Conservation (phyloP, 2,113 vertebrate species). For the Platycercus adscitus region DNA sequence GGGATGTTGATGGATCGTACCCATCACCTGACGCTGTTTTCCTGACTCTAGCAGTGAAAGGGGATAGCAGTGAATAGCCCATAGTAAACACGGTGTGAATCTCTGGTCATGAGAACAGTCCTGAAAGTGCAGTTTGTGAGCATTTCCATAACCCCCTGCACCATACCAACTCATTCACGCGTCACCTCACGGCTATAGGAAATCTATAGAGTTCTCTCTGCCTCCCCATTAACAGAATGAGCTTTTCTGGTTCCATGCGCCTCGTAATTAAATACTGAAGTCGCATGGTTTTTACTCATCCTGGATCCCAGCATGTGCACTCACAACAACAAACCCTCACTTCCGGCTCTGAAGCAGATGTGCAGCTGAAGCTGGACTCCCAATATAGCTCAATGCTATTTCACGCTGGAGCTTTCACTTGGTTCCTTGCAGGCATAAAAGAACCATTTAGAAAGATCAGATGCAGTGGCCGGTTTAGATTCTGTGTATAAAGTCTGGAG, state of each 20-base stretch:
- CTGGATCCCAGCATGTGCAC: background rate
- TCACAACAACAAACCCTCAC: background rate
- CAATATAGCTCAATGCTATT: background rate
- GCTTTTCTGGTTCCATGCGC: background rate
- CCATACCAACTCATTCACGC: background rate
- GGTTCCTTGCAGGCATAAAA: background rate
- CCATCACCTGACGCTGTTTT: constrained; percentile 47
- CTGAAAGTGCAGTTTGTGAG: background rate
- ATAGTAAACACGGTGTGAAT: background rate
- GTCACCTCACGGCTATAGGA: background rate
- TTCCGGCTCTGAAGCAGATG: background rate
- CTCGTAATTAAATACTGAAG: background rate
- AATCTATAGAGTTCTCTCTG: background rate
- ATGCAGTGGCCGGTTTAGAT: background rate
- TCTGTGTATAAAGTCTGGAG: background rate
- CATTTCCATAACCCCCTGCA: constrained; percentile 1
- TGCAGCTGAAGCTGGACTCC: background rate
- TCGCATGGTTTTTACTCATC: constrained; percentile 7
- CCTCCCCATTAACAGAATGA: background rate
- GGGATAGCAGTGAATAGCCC: background rate
- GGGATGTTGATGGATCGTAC: background rate
- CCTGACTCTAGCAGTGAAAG: constrained; percentile 4
- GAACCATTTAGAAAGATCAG: background rate
- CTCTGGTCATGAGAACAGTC: constrained; percentile 4
- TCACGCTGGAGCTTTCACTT: background rate